A percentile compares a stretch with the other conserved stretches of the same genome.
These are phyloP conservation scores for Drosophila mercatorum DNA, from an alignment of 2,888 invertebrate species.

Conservation along the genomic window DNA sequence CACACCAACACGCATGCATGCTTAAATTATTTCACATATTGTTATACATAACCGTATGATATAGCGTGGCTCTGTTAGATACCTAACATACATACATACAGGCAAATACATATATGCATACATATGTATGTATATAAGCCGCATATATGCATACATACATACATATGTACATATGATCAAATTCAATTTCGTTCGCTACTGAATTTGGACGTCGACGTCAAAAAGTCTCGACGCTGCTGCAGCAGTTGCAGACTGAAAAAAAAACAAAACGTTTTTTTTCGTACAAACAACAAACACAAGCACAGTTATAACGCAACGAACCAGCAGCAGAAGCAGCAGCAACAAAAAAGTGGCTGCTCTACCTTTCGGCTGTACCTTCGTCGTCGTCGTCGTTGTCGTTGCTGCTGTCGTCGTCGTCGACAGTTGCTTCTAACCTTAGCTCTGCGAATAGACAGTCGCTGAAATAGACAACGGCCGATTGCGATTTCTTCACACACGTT, in stretches of 20 bases:
- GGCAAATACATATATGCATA: conserved; percentile 12
- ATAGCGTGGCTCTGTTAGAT: conserved; percentile 38
- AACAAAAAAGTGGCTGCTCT: conserved; percentile 38
- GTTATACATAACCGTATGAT: conserved; percentile 38
- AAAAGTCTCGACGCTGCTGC: conserved; percentile 16
- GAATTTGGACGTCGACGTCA: conserved; percentile 32
- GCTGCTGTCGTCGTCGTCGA: conserved; percentile 26
- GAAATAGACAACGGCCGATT: conserved; percentile 48
- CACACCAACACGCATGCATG: conserved; percentile 31
- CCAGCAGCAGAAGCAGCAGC: conserved; percentile 31
- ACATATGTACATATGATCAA: conserved; percentile 16
- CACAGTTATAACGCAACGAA: conserved; percentile 40
- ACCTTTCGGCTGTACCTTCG: conserved; percentile 63
- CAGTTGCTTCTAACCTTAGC: conserved; percentile 71
- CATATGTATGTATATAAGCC: conserved; percentile 13
- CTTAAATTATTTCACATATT: conserved; percentile 19
- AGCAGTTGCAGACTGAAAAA: conserved; percentile 33
- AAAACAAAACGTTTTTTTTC: conserved; percentile 5
- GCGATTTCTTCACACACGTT: conserved; percentile 58
- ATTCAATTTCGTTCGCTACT: conserved; percentile 49
- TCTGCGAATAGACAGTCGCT: conserved; percentile 57
- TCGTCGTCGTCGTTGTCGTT: conserved; percentile 25
- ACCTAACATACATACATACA: conserved; percentile 26
- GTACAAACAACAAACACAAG: conserved; percentile 35
- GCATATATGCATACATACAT: conserved; percentile 1